A percentile compares a stretch with the other conserved stretches of the same genome.
Evolutionary conservation across 2,888 invertebrate species (phyloP).

Genomic region (Acrobasis repandana): DNA sequence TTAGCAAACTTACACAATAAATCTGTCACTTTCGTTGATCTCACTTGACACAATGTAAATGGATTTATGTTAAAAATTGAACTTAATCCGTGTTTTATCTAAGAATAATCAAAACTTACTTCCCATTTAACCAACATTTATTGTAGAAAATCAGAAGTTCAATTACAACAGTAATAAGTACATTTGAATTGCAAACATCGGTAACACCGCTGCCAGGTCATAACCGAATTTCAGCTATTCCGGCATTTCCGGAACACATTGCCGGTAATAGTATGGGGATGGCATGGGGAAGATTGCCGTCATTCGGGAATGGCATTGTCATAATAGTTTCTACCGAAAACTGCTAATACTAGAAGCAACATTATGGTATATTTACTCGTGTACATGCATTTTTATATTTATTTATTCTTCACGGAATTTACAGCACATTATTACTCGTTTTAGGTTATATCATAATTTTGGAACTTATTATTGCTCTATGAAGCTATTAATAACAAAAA

Average conservation of each 20-base stretch:
- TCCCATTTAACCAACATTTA: not conserved
- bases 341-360: not conserved
- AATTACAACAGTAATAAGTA: not conserved
- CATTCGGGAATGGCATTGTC: not conserved
- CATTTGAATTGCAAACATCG: not conserved
- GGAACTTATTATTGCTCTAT: too few species aligned
- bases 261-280: not conserved
- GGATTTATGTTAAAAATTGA: too few species aligned
- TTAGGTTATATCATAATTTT: too few species aligned
- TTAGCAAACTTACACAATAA: too few species aligned
- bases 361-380: not conserved
- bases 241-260: conserved; percentile 5
- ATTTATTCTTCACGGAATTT: too few species aligned
- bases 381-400: too few species aligned
- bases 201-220: not conserved
- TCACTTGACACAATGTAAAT: too few species aligned
- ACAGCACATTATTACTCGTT: too few species aligned
- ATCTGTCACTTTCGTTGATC: too few species aligned
- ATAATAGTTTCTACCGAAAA: not conserved
- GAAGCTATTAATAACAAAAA: too few species aligned
- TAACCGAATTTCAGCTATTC: not conserved
- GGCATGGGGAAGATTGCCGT: not conserved
- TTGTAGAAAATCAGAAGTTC: not conserved
- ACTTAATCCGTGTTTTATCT: too few species aligned
- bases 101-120: not conserved